A percentile compares a stretch with the other conserved stretches of the same genome.
Evolutionary conservation across 2,797 vertebrate species (phyloP).

Genomic region (Neosilurus mollespiculum): DNA sequence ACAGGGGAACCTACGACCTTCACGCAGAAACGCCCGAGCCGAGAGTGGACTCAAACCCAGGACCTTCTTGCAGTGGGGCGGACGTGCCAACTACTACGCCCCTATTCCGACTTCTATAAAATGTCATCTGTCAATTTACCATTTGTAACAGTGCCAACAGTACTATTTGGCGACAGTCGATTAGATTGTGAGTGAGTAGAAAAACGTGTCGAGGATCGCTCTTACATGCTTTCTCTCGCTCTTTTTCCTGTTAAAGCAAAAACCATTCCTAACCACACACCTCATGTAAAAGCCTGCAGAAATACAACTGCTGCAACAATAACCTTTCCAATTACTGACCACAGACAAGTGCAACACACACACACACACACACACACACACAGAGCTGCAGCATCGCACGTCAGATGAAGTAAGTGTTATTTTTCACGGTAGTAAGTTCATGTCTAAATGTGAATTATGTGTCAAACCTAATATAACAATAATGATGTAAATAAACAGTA

Average conservation of each 20-base stretch:
- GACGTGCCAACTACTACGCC: too few relatives aligned
- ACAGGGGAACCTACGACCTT: background rate
- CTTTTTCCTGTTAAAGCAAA: background rate
- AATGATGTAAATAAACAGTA: background rate
- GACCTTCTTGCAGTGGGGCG: too few relatives aligned
- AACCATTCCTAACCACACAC: background rate
- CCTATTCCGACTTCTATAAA: too few relatives aligned
- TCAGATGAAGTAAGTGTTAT: background rate
- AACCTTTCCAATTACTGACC: background rate
- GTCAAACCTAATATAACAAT: background rate
- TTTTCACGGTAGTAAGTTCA: background rate
- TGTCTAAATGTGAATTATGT: background rate
- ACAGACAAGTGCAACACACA: constrained; percentile 2
- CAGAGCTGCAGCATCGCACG: background rate
- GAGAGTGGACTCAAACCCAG: too few relatives aligned
- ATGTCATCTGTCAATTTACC: background rate
- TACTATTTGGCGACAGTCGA: background rate
- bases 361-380: background rate
- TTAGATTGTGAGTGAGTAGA: background rate
- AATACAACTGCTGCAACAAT: background rate
- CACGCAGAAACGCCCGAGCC: too few relatives aligned
- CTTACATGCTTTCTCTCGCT: background rate
- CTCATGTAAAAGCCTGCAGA: background rate
- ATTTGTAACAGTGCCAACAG: background rate
- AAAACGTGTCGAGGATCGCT: background rate